Conservation (phyloP, 2,113 vertebrate species). For the Bombycilla garrulus region DNA sequence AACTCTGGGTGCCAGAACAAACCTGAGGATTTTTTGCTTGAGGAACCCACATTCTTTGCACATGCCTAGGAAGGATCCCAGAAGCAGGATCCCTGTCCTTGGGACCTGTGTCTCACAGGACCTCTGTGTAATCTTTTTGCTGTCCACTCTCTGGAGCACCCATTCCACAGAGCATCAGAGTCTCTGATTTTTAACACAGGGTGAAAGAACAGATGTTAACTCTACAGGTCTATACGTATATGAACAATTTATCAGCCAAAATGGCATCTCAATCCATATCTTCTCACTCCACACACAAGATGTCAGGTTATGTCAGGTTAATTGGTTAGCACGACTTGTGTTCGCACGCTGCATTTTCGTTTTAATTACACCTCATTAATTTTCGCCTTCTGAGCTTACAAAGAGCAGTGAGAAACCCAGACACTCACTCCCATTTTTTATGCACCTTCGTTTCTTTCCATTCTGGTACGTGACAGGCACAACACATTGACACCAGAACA, state of each 20-base stretch:
- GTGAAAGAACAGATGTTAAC: background rate
- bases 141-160: background rate
- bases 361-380: slow-evolving; percentile 2
- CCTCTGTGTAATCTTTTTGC: background rate
- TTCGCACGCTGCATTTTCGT: background rate
- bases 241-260: background rate
- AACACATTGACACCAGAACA: background rate
- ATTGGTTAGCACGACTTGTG: too few relatives aligned
- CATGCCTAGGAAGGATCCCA: background rate
- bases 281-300: background rate
- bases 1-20: background rate
- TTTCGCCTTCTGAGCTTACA: background rate
- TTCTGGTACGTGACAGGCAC: fast-evolving
- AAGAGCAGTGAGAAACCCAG: background rate
- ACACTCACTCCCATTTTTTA: background rate
- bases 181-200: background rate
- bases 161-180: background rate
- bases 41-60: background rate
- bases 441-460: background rate
- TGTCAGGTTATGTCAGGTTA: background rate
- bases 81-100: background rate
- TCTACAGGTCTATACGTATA: background rate
- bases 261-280: background rate
- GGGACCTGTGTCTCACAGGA: background rate
- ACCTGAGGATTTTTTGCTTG: background rate